These are phyloP conservation scores for Tricholaema leucomelas DNA, from an alignment of 2,113 vertebrate species.

Conservation along the genomic window DNA sequence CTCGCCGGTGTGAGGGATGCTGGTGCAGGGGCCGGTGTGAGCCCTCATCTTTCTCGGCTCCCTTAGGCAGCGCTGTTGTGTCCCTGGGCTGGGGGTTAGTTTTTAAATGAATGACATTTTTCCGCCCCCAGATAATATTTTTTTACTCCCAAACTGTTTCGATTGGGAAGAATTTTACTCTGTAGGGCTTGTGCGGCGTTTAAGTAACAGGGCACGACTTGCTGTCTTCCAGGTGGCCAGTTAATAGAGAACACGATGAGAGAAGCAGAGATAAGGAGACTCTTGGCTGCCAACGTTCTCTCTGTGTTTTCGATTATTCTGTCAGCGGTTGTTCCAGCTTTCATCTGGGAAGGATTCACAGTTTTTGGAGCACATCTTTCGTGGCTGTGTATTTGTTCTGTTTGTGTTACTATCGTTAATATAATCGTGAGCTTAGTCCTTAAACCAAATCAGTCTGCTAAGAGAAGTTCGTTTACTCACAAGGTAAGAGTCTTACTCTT, in stretches of 20 bases:
- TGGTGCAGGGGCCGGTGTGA: background rate
- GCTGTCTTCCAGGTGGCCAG: conserved; percentile 46
- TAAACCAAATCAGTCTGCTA: conserved; percentile 80
- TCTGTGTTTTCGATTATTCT: conserved; percentile 77
- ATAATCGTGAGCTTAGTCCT: conserved; percentile 82
- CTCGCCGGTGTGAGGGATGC: too few species aligned
- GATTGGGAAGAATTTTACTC: rapidly evolving
- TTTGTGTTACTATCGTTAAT: conserved; percentile 77
- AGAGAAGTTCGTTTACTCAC: conserved; percentile 83
- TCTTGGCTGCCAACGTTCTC: conserved; percentile 84
- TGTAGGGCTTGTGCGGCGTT: rapidly evolving
- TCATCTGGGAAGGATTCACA: conserved; percentile 83
- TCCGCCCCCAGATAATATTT: background rate
- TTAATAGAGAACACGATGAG: conserved; percentile 76
- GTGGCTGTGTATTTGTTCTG: conserved; percentile 87
- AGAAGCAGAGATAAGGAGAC: conserved; percentile 84
- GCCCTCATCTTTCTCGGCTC: too few species aligned
- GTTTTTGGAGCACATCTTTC: conserved; percentile 85
- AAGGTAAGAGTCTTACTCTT: conserved; percentile 80
- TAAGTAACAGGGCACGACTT: background rate
- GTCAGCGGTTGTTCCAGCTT: conserved; percentile 77
- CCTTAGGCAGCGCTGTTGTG: background rate
- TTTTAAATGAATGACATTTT: background rate
- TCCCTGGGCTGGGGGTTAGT: too few species aligned
- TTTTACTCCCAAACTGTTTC: rapidly evolving